Percentiles rank a stretch among this genome's conserved stretches.
Evolutionary conservation across 2,113 vertebrate genomes (phyloP).

Genomic region (Miniopterus natalensis): DNA sequence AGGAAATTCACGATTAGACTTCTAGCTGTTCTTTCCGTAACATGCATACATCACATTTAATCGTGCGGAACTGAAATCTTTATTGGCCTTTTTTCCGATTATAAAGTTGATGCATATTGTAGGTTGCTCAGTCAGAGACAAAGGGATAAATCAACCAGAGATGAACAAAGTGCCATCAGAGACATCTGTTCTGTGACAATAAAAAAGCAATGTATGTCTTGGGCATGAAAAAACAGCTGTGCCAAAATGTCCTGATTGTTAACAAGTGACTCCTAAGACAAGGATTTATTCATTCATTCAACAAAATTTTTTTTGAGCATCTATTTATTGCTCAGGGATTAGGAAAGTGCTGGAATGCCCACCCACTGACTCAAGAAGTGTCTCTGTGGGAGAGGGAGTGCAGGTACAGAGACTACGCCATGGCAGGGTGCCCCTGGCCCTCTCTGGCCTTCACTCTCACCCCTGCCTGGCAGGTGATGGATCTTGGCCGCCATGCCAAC

Average conservation of each 20-base stretch:
- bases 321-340: neutral
- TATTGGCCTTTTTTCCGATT: neutral
- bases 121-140: neutral
- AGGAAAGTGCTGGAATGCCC: neutral
- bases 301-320: neutral
- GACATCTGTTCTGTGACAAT: conserved; percentile 24
- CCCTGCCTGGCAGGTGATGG: conserved; percentile 75
- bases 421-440: neutral
- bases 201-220: neutral
- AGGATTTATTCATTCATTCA: neutral
- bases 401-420: neutral
- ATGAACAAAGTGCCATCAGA: neutral
- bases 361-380: neutral
- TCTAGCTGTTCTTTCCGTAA: neutral
- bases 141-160: conserved; percentile 25
- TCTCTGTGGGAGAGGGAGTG: neutral
- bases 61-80: neutral
- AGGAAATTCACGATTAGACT: neutral
- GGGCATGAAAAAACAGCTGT: neutral
- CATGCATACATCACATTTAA: neutral
- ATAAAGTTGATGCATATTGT: neutral
- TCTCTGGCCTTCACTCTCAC: neutral
- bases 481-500: conserved; percentile 59
- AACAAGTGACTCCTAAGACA: neutral
- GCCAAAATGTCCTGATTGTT: neutral